Conservation (phyloP, 2,113 vertebrate species). For the Peromyscus californicus region DNA sequence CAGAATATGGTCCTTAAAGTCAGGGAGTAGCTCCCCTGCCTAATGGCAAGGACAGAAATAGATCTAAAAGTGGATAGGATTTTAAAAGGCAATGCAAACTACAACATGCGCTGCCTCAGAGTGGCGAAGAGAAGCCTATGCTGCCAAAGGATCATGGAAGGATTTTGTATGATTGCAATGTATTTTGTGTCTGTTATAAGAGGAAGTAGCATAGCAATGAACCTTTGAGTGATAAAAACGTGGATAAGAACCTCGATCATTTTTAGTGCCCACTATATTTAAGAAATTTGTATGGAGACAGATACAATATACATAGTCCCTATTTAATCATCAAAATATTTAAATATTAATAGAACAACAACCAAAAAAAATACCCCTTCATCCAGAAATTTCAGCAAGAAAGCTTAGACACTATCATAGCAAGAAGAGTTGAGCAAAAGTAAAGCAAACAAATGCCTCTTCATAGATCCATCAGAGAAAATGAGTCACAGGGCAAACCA, state of each 20-base stretch:
- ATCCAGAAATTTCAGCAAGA: not conserved
- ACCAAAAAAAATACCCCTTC: not conserved
- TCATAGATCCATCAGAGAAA: not conserved
- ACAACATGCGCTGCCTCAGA: no score
- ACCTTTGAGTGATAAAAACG: not conserved
- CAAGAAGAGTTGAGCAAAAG: not conserved
- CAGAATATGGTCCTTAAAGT: not conserved
- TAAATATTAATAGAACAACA: not conserved
- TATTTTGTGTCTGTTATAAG: no score
- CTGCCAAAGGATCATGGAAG: no score
- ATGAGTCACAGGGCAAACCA: not conserved
- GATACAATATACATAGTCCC: not conserved
- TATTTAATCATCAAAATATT: not conserved
- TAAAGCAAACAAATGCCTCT: not conserved
- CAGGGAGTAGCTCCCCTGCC: not conserved
- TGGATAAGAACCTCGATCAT: not conserved
- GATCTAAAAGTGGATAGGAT: not conserved
- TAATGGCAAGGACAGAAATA: not conserved
- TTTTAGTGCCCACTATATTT: not conserved
- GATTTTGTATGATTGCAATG: not conserved
- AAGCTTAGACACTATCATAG: not conserved
- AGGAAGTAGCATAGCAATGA: not conserved
- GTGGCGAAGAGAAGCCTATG: not conserved
- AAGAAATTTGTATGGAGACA: not conserved
- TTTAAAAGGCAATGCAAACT: not conserved